Percentiles rank a stretch among this genome's conserved stretches.
Evolutionary conservation across 2,888 invertebrate species (phyloP).

Genomic region (Disparrhopalites patrizii): DNA sequence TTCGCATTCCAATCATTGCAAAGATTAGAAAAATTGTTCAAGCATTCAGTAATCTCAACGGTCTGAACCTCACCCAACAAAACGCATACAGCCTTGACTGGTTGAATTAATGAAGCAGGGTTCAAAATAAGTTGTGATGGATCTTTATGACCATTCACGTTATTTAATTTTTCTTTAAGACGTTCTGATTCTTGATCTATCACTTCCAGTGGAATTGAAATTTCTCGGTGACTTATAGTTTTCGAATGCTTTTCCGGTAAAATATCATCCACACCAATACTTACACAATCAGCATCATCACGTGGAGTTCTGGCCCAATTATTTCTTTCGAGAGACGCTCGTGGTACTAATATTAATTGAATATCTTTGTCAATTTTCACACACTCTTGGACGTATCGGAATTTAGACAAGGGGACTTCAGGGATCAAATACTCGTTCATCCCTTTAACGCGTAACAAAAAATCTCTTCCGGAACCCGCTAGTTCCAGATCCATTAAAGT

Average conservation of each 20-base stretch:
- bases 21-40: slow-evolving; percentile 62
- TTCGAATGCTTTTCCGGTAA: slow-evolving; percentile 70
- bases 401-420: slow-evolving; percentile 77
- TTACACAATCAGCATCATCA: slow-evolving; percentile 75
- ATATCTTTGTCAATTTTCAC: slow-evolving; percentile 89
- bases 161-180: slow-evolving; percentile 40
- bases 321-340: slow-evolving; percentile 60
- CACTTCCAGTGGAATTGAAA: slow-evolving; percentile 46
- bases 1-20: slow-evolving; percentile 52
- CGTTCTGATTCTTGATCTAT: slow-evolving; percentile 45
- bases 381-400: slow-evolving; percentile 90
- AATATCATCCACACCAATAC: slow-evolving; percentile 71
- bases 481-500: slow-evolving; percentile 77
- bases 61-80: slow-evolving; percentile 85
- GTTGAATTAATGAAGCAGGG: slow-evolving; percentile 74
- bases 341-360: slow-evolving; percentile 60
- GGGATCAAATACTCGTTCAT: slow-evolving; percentile 82
- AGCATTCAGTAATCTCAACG: slow-evolving; percentile 72
- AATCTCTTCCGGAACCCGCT: slow-evolving; percentile 64
- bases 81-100: slow-evolving; percentile 88
- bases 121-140: slow-evolving; percentile 59
- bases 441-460: slow-evolving; percentile 75
- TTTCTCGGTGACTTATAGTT: slow-evolving; percentile 72
- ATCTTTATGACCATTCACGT: slow-evolving; percentile 65
- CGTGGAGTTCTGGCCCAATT: slow-evolving; percentile 68